Percentiles rank a stretch among this genome's conserved stretches.
Conservation (phyloP, 2,888 invertebrate genomes). For the Cistogaster globosa region DNA sequence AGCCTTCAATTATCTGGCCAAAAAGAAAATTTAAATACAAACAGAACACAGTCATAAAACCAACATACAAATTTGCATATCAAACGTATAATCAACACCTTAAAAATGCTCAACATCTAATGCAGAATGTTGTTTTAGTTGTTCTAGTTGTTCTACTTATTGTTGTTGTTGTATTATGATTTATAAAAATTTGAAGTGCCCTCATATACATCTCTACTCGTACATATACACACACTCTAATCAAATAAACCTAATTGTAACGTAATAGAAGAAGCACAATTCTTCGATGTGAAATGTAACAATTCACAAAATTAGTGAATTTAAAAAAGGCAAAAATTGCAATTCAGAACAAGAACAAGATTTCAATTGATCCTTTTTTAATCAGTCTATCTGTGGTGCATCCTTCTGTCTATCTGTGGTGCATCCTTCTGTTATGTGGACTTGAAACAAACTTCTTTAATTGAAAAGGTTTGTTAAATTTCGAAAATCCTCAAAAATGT, state of each 20-base stretch:
- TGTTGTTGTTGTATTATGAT: constrained; percentile 33
- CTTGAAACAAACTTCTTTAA: no score
- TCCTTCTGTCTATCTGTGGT: no score
- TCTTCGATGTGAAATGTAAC: no score
- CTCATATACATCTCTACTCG: not conserved
- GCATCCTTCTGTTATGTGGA: no score
- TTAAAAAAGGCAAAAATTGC: no score
- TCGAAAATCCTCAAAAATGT: no score
- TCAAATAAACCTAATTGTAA: constrained; percentile 3
- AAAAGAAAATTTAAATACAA: constrained; percentile 43
- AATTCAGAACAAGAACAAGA: no score
- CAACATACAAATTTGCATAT: constrained; percentile 62
- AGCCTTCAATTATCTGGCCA: constrained; percentile 62
- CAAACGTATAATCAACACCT: constrained; percentile 68
- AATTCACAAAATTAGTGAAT: not conserved
- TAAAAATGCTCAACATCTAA: constrained; percentile 37
- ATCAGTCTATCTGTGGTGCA: no score
- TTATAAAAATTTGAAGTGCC: constrained; percentile 4
- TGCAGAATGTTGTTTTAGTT: no score
- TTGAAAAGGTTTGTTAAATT: no score
- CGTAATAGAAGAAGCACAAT: not conserved
- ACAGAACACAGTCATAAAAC: constrained; percentile 17
- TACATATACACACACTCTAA: not conserved
- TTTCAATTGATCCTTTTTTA: no score
- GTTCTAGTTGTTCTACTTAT: not conserved